Evolutionary conservation across 2,113 vertebrate genomes (phyloP).

Genomic region (Lasiurus borealis): DNA sequence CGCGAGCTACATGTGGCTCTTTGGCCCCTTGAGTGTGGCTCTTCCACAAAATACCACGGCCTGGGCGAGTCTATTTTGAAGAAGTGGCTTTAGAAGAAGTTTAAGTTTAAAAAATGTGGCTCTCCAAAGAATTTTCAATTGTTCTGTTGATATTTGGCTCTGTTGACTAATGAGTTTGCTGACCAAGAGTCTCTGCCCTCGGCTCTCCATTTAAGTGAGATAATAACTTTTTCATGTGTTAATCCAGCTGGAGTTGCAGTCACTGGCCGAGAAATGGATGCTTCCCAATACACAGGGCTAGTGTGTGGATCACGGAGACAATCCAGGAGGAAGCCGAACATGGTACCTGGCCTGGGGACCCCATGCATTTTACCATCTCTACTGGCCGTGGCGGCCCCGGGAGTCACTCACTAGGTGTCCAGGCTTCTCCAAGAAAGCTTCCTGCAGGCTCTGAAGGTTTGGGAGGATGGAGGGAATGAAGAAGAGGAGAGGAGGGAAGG

Average conservation of each 20-base stretch:
- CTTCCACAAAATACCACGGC: too few relatives aligned
- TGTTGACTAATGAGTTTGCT: too few relatives aligned
- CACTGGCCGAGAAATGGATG: neutral
- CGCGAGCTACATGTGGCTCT: too few relatives aligned
- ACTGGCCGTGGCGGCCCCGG: rapidly evolving
- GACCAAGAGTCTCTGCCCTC: too few relatives aligned
- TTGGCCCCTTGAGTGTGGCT: too few relatives aligned
- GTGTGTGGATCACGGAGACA: neutral
- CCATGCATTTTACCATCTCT: neutral
- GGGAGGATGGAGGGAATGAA: neutral
- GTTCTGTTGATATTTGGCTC: too few relatives aligned
- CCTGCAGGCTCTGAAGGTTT: neutral
- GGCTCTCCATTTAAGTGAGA: neutral
- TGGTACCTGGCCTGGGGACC: neutral
- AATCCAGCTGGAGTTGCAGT: neutral
- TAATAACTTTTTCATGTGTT: neutral
- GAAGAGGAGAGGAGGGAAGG: neutral
- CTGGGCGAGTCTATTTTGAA: too few relatives aligned
- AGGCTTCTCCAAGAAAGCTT: neutral
- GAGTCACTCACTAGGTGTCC: neutral
- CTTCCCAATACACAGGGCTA: neutral
- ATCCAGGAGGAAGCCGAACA: neutral
- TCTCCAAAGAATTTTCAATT: too few relatives aligned
- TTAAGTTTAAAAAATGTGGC: too few relatives aligned
- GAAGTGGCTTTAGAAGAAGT: too few relatives aligned